Base-by-base conservation (phyloP, 2,888 invertebrate genomes). In the Eupithecia subfuscata region DNA sequence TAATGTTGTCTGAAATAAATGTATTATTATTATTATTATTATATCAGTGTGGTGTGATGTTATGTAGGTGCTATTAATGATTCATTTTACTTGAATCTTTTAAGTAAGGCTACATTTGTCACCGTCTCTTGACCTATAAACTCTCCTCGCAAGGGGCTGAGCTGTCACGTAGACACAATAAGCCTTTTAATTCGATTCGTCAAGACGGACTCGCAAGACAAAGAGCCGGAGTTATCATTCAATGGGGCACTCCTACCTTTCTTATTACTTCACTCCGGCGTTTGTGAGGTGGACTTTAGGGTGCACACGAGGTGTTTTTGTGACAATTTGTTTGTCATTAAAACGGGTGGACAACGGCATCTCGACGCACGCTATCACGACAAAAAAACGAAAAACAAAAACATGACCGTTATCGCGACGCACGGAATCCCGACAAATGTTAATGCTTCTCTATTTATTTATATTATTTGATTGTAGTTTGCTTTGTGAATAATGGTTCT, bases 181-280 rank as follows among this genome's bases (percentile, higher is more conserved):
- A 95, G 94, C 95, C 94, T 94, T 95, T 94, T 94, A 94, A 94
- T 95, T 95, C 94, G 94, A 95, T 94, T 94, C 95, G 93, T 94
- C 95, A 93, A 91, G 94, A 92, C 92, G 94, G 93, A 92, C 94
- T 89, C 89, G 81, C 84, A 90, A 91, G 93, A 95, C 94, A 95
- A 94, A 94, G 93, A 72, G 91, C 86, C 60, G 85, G 91, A 91
- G 95, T 95, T 95, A 95, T 95, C 95, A 95, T 95, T 95, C 95
- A 95, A 94, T 92, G 92, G 94, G 92, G 95, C 94, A 93, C 94
- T 93, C 89, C 91, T 56, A 92, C 94, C 95, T 93, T 93, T 94
- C 93, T 94, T 94, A 93, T 94, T 93, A 94, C 92, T 94, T 92
- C 86, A 89, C 90, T 89, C 88, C 89, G 90, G 91, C 89, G 90